Conservation (phyloP, 2,888 invertebrate genomes). For the Spisula subtruncata region DNA sequence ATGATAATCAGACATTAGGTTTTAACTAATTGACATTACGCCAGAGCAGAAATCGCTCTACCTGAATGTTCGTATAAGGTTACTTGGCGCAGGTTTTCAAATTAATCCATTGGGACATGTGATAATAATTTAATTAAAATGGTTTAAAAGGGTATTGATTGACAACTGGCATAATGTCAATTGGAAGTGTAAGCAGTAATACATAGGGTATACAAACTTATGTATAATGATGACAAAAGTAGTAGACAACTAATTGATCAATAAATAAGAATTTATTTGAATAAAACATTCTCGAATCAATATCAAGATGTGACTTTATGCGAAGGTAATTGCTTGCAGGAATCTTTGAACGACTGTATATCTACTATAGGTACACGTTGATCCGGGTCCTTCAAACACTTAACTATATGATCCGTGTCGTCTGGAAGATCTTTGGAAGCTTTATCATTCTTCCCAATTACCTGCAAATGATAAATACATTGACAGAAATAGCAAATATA, state of each 20-base stretch:
- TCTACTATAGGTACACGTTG: slow-evolving; percentile 51
- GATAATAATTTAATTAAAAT: too few species aligned
- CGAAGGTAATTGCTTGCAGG: slow-evolving; percentile 55
- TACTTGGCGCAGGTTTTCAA: too few species aligned
- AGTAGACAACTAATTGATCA: neutral
- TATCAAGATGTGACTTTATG: slow-evolving; percentile 55
- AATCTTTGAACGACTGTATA: slow-evolving; percentile 46
- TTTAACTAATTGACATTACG: too few species aligned
- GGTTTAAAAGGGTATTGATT: too few species aligned
- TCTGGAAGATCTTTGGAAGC: neutral
- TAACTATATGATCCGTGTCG: slow-evolving; percentile 51
- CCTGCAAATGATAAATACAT: slow-evolving; percentile 25
- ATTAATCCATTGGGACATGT: too few species aligned
- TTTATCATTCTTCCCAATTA: slow-evolving; percentile 43
- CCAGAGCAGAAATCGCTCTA: too few species aligned
- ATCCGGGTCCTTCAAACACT: slow-evolving; percentile 55
- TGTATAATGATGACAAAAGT: neutral
- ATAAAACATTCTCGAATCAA: neutral
- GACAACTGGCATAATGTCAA: too few species aligned
- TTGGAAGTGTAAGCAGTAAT: too few species aligned
- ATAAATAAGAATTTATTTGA: neutral
- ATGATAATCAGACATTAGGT: too few species aligned
- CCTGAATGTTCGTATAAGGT: too few species aligned
- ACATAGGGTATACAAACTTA: too few species aligned
- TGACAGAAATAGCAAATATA: neutral